Evolutionary conservation across 2,888 invertebrate genomes (phyloP).

Genomic region (Pharmacophagus antenor): DNA sequence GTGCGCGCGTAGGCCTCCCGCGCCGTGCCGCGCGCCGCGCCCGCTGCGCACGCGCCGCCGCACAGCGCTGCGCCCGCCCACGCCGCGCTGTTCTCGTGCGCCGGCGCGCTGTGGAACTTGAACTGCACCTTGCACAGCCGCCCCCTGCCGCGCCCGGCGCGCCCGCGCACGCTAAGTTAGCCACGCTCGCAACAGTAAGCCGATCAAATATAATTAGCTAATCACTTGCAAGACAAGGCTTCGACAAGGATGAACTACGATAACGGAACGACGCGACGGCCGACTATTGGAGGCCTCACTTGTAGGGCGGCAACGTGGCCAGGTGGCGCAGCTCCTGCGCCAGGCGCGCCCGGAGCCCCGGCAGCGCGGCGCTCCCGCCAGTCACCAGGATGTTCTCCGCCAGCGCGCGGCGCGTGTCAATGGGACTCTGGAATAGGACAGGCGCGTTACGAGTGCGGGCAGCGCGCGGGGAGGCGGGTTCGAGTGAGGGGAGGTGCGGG

Average conservation of each 20-base stretch:
- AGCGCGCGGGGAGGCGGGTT: too few species aligned
- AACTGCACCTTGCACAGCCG: constrained; percentile 61
- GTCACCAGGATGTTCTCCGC: constrained; percentile 92
- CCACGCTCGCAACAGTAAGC: too few species aligned
- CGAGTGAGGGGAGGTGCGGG: too few species aligned
- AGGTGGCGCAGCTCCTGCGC: constrained; percentile 87
- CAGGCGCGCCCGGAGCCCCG: constrained; percentile 91
- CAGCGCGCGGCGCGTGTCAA: constrained; percentile 89
- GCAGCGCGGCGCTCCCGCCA: constrained; percentile 92
- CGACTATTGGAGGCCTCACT: constrained; percentile 53
- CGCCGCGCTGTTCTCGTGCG: constrained; percentile 87
- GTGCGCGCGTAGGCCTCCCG: constrained; percentile 85
- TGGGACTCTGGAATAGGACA: constrained; percentile 87
- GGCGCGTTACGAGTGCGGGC: too few species aligned
- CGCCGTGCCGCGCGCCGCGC: constrained; percentile 80
- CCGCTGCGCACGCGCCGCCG: constrained; percentile 68
- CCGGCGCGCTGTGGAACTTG: constrained; percentile 90
- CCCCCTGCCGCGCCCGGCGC: constrained; percentile 34
- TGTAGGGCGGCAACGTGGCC: constrained; percentile 82
- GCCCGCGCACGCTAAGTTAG: too few species aligned
- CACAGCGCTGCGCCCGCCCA: constrained; percentile 89
- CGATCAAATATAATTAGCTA: too few species aligned
- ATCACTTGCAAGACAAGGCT: too few species aligned
- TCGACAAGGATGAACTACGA: too few species aligned
- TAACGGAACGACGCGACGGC: too few species aligned